Base-by-base conservation (phyloP, 2,113 vertebrate genomes). In the Leptobrachium leishanense region DNA sequence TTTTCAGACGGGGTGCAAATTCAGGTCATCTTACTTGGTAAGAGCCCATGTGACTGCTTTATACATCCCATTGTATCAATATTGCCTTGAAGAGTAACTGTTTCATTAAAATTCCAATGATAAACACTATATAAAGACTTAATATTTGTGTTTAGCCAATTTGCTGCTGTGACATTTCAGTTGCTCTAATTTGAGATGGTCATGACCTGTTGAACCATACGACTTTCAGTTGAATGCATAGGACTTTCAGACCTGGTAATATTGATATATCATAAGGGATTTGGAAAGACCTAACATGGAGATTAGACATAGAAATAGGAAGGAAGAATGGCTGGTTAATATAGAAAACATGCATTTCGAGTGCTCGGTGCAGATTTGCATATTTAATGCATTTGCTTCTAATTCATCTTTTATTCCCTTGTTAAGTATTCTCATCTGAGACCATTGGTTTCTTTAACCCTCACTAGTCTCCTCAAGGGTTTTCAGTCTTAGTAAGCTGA, bases 51-150 rank as follows among this genome's bases (percentile, higher is more conserved):
- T 15, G n/a, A 15, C 59, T 62, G 59, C 20, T 62, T 62, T 15
- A 62, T 15, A 11, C 50, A 2, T 6, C 50, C 11, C 2, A 2
- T 54, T 11, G 6, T 41, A 11, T 5, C 42, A 68, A 11, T 44
- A 68, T 68, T 68, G 41, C 43, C 9, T 41, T 68, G 44, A 43
- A 43, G 67, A 43, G 20, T 78, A 50, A 78, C 41, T 12, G 15
- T 50, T 44, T 69, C 69, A 77, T 46, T 43, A 50, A 10, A 13
- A 50, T 77, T 46, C 43, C n/a, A 67, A 31, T 43, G 12, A 66
- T 79, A 54, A 67, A 31, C 6, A 40, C 15, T 15, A 44, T 12
- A 31, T 12, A 13, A 40, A 46, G 41, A 13, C 11, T 54, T 68
- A 31, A 54, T 53, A 68, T 76, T 76, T 55, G 46, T 41, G 63